phyloP scores from a whole-genome alignment of 2,888 invertebrate genomes.

The Cerastis rubricosa region DNA sequence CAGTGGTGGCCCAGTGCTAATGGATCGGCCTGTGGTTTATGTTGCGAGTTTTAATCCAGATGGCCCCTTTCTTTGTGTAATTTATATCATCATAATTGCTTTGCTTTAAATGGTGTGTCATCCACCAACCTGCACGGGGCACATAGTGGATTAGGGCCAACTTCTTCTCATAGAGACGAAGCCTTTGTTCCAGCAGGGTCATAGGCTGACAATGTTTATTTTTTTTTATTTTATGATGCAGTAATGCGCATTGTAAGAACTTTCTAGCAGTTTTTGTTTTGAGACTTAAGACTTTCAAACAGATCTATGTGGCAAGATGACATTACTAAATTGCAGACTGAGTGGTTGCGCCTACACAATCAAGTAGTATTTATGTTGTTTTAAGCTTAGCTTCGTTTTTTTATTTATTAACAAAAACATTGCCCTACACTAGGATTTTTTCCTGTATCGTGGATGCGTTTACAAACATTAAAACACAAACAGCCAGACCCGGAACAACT shows the following conservation, averaged over 20 bases:
- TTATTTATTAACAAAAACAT: not conserved
- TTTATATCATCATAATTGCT: not conserved
- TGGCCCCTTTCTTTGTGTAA: not conserved
- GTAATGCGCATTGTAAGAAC: not conserved
- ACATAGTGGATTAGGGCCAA: not conserved
- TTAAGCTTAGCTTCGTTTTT: not conserved
- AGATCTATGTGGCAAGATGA: not conserved
- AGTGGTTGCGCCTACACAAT: not conserved
- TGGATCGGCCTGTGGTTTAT: not conserved
- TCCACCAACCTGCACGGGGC: not conserved
- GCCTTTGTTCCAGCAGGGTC: not conserved
- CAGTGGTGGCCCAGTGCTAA: not conserved
- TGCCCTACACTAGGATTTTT: too few relatives aligned
- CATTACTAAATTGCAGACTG: not conserved
- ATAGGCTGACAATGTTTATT: not conserved
- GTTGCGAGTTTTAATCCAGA: not conserved
- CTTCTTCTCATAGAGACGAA: not conserved
- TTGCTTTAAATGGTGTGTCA: too few relatives aligned
- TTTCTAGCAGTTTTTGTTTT: not conserved
- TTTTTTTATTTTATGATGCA: not conserved
- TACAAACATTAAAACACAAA: too few relatives aligned
- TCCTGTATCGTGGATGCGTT: too few relatives aligned
- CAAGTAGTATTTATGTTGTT: not conserved
- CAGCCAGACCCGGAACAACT: too few relatives aligned
- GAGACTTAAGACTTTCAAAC: not conserved